Percentiles rank a stretch among this genome's conserved stretches.
These are phyloP conservation scores for Vulpes vulpes DNA, from an alignment of 2,113 vertebrate genomes.

Conservation along the genomic window DNA sequence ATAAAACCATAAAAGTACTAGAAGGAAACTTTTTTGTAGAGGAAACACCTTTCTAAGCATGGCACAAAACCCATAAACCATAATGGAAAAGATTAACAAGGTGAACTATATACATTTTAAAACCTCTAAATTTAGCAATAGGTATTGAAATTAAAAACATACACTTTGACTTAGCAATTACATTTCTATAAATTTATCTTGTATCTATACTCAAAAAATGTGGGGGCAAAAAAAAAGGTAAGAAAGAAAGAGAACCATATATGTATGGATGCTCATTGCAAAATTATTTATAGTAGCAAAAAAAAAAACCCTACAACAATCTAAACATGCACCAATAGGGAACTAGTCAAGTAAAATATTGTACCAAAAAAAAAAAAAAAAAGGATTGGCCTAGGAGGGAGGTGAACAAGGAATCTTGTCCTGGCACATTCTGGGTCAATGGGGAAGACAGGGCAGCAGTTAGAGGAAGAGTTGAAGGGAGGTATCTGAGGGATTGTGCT, in stretches of 20 bases:
- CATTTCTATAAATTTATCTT: conserved; percentile 52
- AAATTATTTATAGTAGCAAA: conserved; percentile 60
- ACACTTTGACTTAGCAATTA: conserved; percentile 43
- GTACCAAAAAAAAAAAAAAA: neutral
- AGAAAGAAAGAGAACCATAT: neutral
- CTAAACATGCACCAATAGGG: neutral
- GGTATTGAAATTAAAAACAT: conserved; percentile 56
- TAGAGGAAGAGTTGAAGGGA: neutral
- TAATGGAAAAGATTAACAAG: conserved; percentile 51
- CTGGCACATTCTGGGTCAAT: neutral
- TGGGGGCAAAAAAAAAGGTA: neutral
- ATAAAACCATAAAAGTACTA: conserved; percentile 61
- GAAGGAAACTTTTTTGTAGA: conserved; percentile 53
- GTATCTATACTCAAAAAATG: neutral
- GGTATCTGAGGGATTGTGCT: neutral
- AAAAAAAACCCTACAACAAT: neutral
- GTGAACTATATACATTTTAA: conserved; percentile 34
- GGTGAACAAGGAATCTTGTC: neutral
- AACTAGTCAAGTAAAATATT: neutral
- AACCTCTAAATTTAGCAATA: conserved; percentile 58
- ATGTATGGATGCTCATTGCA: neutral
- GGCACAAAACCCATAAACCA: conserved; percentile 42
- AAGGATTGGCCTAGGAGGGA: neutral
- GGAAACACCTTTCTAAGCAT: conserved; percentile 31
- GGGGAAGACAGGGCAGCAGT: neutral